A percentile compares a stretch with the other conserved stretches of the same genome.
phyloP scores from a whole-genome alignment of 2,113 vertebrate species.

The Irena cyanogastra region DNA sequence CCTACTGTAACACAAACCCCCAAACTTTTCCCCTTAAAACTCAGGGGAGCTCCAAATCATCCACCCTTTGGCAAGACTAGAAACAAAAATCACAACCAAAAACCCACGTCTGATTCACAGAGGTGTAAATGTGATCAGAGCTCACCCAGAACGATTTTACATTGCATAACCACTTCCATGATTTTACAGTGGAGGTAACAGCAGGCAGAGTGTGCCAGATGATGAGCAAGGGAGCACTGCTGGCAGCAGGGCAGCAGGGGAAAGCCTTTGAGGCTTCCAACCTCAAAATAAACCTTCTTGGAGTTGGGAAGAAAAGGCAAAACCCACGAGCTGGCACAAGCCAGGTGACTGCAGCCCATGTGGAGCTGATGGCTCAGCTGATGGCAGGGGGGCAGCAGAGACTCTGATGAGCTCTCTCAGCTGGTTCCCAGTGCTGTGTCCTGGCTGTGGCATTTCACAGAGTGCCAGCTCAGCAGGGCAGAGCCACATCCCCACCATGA shows the following conservation, averaged over 20 bases:
- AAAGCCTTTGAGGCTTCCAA: background rate
- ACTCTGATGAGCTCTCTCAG: background rate
- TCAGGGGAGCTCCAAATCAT: background rate
- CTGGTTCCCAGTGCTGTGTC: background rate
- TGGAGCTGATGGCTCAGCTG: background rate
- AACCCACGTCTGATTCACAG: background rate
- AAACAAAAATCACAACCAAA: background rate
- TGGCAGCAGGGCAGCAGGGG: background rate
- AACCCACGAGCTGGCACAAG: background rate
- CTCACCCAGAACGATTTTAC: background rate
- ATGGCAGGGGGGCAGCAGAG: background rate
- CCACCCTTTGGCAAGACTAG: background rate
- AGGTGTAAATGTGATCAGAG: background rate
- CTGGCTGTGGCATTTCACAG: background rate
- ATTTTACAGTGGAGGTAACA: background rate
- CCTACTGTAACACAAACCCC: background rate
- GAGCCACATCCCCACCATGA: background rate
- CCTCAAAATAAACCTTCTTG: background rate
- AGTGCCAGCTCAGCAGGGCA: background rate
- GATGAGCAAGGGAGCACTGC: background rate
- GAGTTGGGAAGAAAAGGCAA: background rate
- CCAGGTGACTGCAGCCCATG: background rate
- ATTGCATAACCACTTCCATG: background rate
- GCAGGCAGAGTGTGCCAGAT: background rate
- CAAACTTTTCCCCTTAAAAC: background rate